phyloP scores from a whole-genome alignment of 2,113 vertebrate genomes.

The Empidonax alnorum region DNA sequence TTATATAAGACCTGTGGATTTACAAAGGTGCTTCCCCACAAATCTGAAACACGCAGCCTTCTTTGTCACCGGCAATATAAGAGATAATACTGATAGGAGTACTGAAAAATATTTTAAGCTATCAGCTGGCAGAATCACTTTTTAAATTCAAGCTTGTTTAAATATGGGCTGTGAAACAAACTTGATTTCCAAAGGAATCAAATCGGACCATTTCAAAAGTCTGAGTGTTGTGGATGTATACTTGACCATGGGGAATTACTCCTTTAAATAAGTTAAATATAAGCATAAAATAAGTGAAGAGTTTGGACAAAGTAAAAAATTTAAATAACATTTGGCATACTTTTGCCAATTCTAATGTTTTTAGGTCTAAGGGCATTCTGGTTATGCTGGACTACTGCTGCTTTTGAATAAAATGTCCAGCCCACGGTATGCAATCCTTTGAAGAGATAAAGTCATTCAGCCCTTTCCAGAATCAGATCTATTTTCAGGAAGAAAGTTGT shows the following conservation, averaged over 20 bases:
- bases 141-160: neutral
- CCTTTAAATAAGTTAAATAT: neutral
- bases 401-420: neutral
- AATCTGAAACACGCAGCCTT: rapidly evolving
- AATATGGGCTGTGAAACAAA: neutral
- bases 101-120: neutral
- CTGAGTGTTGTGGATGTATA: neutral
- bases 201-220: neutral
- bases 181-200: neutral
- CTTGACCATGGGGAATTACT: neutral
- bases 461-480: neutral
- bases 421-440: neutral
- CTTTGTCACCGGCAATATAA: neutral
- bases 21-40: neutral
- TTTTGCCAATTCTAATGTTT: neutral
- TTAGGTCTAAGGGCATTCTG: neutral
- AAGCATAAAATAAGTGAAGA: neutral
- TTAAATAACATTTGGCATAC: neutral
- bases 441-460: constrained; percentile 1
- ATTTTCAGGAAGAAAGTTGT: constrained; percentile 22
- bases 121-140: neutral
- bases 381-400: neutral
- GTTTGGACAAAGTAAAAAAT: neutral
- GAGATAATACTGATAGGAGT: neutral
- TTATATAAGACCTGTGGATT: neutral